Evolutionary conservation across 2,113 vertebrate genomes (phyloP).

Genomic region (Catagonus wagneri): DNA sequence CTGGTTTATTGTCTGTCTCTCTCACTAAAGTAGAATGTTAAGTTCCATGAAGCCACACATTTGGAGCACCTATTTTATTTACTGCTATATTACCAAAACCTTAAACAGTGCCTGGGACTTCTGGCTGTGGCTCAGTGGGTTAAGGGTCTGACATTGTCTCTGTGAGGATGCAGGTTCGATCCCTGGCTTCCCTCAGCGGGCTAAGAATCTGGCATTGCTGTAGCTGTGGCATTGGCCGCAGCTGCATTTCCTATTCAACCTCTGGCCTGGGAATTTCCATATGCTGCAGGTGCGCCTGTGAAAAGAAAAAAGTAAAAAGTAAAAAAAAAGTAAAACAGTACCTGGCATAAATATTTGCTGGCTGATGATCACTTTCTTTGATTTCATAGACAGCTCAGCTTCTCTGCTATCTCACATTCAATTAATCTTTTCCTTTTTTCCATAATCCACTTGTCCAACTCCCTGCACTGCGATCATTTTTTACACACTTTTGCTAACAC

Average conservation of each 20-base stretch:
- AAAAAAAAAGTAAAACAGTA: neutral
- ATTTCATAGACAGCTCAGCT: neutral
- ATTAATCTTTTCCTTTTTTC: neutral
- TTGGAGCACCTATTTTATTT: neutral
- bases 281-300: no score
- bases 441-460: neutral
- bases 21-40: neutral
- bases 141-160: no score
- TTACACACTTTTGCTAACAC: neutral
- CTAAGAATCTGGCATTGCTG: no score
- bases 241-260: no score
- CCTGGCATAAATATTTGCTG: neutral
- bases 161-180: no score
- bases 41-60: neutral
- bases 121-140: no score
- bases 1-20: neutral
- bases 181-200: no score
- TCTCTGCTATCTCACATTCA: neutral
- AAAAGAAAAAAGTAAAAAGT: no score
- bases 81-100: neutral
- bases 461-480: neutral
- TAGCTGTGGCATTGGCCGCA: no score
- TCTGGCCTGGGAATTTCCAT: no score
- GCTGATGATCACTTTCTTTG: neutral
- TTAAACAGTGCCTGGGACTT: neutral